Conservation (phyloP, 2,797 vertebrate species). For the Cottoperca gobio region DNA sequence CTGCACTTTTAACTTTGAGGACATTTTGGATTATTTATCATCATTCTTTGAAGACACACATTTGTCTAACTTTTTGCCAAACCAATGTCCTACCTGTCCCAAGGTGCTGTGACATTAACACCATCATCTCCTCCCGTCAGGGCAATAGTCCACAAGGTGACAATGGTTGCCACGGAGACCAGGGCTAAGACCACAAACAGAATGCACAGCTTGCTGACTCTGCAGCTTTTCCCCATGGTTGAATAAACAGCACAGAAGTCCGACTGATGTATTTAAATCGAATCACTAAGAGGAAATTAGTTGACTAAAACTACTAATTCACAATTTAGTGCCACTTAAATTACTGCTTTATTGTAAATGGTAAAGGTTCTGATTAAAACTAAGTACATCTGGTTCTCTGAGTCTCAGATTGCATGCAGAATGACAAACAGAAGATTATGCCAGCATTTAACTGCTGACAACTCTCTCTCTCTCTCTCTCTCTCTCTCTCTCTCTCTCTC, state of each 20-base stretch:
- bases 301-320: neutral
- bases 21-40: neutral
- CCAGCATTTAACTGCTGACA: conserved; percentile 2
- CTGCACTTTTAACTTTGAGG: neutral
- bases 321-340: neutral
- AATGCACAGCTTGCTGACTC: conserved; percentile 61
- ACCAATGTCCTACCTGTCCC: conserved; percentile 78
- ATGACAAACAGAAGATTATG: conserved; percentile 15
- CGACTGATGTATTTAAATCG: neutral
- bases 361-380: neutral
- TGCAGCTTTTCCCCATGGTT: conserved; percentile 64
- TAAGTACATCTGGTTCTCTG: neutral
- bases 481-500: too few relatives aligned
- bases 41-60: neutral
- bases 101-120: conserved; percentile 56
- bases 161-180: conserved; percentile 84
- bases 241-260: neutral
- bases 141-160: conserved; percentile 86
- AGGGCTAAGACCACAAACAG: conserved; percentile 57
- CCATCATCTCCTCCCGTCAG: conserved; percentile 40
- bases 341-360: neutral
- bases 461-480: neutral
- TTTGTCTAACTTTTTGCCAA: neutral
- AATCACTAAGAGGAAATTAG: neutral
- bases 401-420: conserved; percentile 2